phyloP scores from a whole-genome alignment of 2,888 invertebrate species.

The Aradus depressus region DNA sequence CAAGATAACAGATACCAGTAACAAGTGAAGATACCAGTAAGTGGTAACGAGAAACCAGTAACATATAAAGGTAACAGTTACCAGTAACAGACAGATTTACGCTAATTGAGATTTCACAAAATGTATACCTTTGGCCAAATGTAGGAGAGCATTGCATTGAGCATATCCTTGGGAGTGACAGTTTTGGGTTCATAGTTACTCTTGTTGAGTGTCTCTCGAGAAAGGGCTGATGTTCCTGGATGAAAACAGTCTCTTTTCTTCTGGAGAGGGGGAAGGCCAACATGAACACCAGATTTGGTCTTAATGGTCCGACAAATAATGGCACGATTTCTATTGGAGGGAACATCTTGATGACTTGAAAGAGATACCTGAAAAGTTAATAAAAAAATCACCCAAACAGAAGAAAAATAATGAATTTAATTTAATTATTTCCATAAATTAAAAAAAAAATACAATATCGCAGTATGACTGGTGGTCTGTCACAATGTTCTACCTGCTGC shows the following conservation, averaged over 20 bases:
- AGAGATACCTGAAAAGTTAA: not conserved
- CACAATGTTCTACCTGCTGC: too few relatives aligned
- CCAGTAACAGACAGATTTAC: too few relatives aligned
- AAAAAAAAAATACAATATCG: too few relatives aligned
- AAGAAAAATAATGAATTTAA: not conserved
- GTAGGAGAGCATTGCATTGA: constrained; percentile 77
- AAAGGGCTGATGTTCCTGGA: constrained; percentile 65
- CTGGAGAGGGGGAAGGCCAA: constrained; percentile 36
- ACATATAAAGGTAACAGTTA: too few relatives aligned
- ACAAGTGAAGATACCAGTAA: too few relatives aligned
- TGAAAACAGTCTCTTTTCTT: constrained; percentile 76
- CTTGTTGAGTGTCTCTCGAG: constrained; percentile 51
- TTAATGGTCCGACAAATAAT: constrained; percentile 17
- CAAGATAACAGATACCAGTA: too few relatives aligned
- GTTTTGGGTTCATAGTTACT: constrained; percentile 43
- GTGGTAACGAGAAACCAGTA: too few relatives aligned
- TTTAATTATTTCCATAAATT: too few relatives aligned
- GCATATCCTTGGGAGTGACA: constrained; percentile 64
- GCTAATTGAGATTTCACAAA: too few relatives aligned
- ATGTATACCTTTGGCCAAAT: constrained; percentile 80
- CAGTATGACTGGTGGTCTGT: too few relatives aligned
- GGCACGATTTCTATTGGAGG: constrained; percentile 13
- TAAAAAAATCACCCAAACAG: not conserved
- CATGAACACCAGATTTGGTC: too few relatives aligned
- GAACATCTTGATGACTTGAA: not conserved